A percentile compares a stretch with the other conserved stretches of the same genome.
phyloP scores from a whole-genome alignment of 2,888 invertebrate species.

The Cotesia congregata region DNA sequence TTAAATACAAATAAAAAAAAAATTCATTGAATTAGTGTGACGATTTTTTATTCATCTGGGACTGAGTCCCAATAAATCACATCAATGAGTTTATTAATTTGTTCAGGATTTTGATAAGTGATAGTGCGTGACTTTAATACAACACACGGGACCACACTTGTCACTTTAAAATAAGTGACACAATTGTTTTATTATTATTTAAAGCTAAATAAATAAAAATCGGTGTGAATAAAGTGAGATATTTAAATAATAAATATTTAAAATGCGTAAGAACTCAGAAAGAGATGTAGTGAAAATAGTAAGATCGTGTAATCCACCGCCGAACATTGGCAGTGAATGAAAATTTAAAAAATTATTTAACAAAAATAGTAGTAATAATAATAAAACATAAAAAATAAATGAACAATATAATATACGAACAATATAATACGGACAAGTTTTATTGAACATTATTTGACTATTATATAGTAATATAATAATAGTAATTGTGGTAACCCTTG shows the following conservation, averaged over 20 bases:
- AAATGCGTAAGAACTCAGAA: conserved; percentile 48
- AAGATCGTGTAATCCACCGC: conserved; percentile 49
- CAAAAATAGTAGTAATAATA: conserved; percentile 8
- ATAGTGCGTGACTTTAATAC: background rate
- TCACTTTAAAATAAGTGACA: background rate
- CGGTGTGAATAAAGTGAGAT: conserved; percentile 26
- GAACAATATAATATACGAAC: background rate
- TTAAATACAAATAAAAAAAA: background rate
- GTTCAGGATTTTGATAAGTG: background rate
- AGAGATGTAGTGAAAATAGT: conserved; percentile 50
- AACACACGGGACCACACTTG: background rate
- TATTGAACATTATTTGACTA: conserved; percentile 1
- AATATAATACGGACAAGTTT: conserved; percentile 13
- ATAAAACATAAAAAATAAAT: background rate
- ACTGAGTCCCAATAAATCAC: background rate
- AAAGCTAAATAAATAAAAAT: background rate
- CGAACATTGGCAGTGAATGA: conserved; percentile 48
- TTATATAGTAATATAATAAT: background rate
- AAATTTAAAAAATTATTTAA: conserved; percentile 19
- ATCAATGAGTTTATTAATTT: background rate
- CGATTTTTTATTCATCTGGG: background rate
- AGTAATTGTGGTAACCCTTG: conserved; percentile 1
- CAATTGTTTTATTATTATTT: background rate
- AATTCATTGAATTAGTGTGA: background rate
- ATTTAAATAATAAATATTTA: conserved; percentile 29